Base-by-base conservation (phyloP, 53 echinoderm and acorn worm species). In the Apostichopus leukothele region DNA sequence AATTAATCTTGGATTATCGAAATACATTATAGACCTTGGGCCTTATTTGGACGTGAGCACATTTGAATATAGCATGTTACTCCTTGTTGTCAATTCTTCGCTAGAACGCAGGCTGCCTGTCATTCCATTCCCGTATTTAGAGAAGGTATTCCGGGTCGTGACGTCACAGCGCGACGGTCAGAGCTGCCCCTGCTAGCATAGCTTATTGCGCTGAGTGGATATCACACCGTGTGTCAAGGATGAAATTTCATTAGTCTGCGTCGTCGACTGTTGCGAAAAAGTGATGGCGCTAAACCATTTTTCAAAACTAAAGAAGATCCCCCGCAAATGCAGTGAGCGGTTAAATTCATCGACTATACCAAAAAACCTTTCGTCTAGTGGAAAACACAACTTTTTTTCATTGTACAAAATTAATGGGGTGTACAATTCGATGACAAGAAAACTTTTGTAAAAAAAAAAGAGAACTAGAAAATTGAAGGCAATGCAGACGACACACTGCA, bases 51-150 rank as follows among this genome's bases (percentile, higher is more conserved):
- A 89, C 85, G 75, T 91, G 89, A 84, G 18, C 78, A 86, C 86
- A 86, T 90, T 74, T 88, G 88, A 88, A 88, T 88, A 88, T 76
- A 76, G 67, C 88, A 80, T 78, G 83, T 85, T 90, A 71, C 71
- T 71, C 89, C 84, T 88, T 86, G 78, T 85, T 84, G 67, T 84
- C 39, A 67, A 67, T 67, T 66, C 63, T 84, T 21, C 25, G 67
- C 67, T 67, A 61, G 59, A 80, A 53, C 80, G 57, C 26, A 67
- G 74, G 84, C 94, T 92, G 89, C 95, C 89, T 91, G 81, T 76
- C 93, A 95, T 98, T 94, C 95, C 98, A 94, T 95, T 94, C 90
- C 98, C 98, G 90, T 95, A 98, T 98, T 94, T 94, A 98, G 98
- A 91, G 95, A 98, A 95, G 95, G 94, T 98, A 98, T 98, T 98